These are phyloP conservation scores for Crossocerus cetratus DNA, from an alignment of 2,888 invertebrate species.

Conservation along the genomic window DNA sequence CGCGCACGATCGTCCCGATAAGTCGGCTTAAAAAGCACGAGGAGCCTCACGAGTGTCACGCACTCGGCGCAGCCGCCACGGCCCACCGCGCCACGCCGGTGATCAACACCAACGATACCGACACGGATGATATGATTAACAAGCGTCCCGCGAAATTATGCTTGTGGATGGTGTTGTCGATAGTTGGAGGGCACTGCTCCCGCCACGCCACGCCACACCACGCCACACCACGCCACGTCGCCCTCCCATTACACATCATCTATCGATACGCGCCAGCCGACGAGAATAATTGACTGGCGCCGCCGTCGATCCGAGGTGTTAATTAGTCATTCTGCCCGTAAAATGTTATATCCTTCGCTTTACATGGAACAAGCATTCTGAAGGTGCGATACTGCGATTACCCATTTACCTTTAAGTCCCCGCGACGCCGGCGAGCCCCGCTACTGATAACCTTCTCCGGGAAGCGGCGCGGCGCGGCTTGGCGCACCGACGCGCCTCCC, in stretches of 20 bases:
- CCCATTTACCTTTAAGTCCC: background rate
- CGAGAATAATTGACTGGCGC: background rate
- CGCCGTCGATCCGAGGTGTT: conserved; percentile 1
- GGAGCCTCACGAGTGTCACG: conserved; percentile 56
- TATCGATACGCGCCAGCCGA: background rate
- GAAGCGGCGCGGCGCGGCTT: too few relatives aligned
- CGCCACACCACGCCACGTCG: too few relatives aligned
- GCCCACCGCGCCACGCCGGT: too few relatives aligned
- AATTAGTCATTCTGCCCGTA: background rate
- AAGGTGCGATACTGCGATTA: background rate
- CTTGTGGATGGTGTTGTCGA: conserved; percentile 52
- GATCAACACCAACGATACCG: conserved; percentile 54
- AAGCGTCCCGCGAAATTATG: conserved; percentile 48
- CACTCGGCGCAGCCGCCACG: conserved; percentile 40
- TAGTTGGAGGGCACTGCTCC: conserved; percentile 28
- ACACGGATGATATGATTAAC: conserved; percentile 53
- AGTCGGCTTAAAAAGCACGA: conserved; percentile 42
- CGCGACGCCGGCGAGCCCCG: background rate
- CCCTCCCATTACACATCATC: conserved; percentile 18
- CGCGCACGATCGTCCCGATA: conserved; percentile 41
- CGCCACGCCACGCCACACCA: background rate
- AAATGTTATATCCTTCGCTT: conserved; percentile 3
- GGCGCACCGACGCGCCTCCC: too few relatives aligned
- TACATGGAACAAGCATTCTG: background rate
- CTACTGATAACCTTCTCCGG: background rate